phyloP scores from a whole-genome alignment of 1,140 invertebrate genomes.

The Tetramorium simillimum region DNA sequence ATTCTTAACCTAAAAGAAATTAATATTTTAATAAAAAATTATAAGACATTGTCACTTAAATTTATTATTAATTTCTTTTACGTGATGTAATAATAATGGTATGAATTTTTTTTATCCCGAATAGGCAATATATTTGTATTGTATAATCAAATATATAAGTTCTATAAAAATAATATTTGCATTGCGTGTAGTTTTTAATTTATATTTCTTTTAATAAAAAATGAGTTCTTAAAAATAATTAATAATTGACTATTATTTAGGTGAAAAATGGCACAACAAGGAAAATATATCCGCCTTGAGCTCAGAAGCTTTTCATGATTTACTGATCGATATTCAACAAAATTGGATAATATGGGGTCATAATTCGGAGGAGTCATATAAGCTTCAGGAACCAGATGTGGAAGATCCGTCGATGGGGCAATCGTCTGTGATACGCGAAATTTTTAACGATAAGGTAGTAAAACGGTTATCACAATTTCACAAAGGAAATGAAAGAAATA shows the following conservation, averaged over 20 bases:
- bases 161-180: neutral
- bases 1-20: neutral
- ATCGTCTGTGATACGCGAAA: slow-evolving; percentile 74
- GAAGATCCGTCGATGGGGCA: slow-evolving; percentile 84
- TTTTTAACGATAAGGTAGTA: slow-evolving; percentile 80
- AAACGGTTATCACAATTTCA: neutral
- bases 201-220: neutral
- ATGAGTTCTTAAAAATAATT: neutral
- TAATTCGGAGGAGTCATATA: slow-evolving; percentile 70
- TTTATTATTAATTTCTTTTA: neutral
- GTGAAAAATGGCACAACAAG: slow-evolving; percentile 71
- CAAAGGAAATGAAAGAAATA: neutral
- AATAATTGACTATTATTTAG: slow-evolving; percentile 22
- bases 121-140: neutral
- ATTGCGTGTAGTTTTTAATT: neutral
- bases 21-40: neutral
- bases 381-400: slow-evolving; percentile 73
- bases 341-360: slow-evolving; percentile 70
- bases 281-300: slow-evolving; percentile 54
- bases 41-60: neutral
- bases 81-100: neutral
- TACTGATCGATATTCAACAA: slow-evolving; percentile 54
- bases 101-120: neutral
- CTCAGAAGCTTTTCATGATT: slow-evolving; percentile 7
- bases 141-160: neutral